phyloP scores from a whole-genome alignment of 2,888 invertebrate genomes.

The Xylota segnis region DNA sequence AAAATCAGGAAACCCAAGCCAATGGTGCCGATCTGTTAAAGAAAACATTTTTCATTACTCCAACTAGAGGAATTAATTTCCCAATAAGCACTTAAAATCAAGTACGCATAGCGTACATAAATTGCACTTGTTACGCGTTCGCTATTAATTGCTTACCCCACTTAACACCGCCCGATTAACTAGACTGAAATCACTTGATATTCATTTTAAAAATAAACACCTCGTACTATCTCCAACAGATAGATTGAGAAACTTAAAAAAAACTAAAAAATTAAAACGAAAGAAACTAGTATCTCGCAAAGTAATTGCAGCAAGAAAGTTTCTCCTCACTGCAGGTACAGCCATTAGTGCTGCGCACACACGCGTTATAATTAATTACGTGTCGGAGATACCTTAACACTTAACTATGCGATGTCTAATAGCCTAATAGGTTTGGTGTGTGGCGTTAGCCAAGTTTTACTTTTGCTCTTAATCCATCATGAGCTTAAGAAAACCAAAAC shows the following conservation, averaged over 20 bases:
- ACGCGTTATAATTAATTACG: constrained; percentile 25
- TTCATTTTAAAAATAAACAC: background rate
- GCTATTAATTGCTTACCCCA: constrained; percentile 14
- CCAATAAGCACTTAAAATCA: too few species aligned
- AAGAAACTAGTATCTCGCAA: constrained; percentile 13
- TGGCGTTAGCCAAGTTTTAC: constrained; percentile 1
- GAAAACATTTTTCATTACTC: too few species aligned
- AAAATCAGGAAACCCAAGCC: too few species aligned
- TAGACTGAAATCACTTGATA: constrained; percentile 5
- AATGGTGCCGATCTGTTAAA: too few species aligned
- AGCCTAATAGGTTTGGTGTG: background rate
- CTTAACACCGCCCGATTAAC: constrained; percentile 16
- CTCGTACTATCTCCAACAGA: constrained; percentile 5
- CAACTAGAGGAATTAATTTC: too few species aligned
- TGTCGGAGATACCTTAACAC: constrained; percentile 23
- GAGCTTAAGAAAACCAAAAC: constrained; percentile 10
- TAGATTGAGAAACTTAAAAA: background rate
- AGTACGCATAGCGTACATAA: background rate
- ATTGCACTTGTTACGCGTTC: background rate
- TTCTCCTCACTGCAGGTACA: constrained; percentile 23
- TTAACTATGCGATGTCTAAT: constrained; percentile 6
- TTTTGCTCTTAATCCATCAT: constrained; percentile 24
- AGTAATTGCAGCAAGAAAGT: constrained; percentile 13
- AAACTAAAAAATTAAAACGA: background rate
- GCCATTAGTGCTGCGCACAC: constrained; percentile 6